Percentiles rank a stretch among this genome's conserved stretches.
Conservation (phyloP, 2,888 invertebrate genomes). For the Hyles lineata region DNA sequence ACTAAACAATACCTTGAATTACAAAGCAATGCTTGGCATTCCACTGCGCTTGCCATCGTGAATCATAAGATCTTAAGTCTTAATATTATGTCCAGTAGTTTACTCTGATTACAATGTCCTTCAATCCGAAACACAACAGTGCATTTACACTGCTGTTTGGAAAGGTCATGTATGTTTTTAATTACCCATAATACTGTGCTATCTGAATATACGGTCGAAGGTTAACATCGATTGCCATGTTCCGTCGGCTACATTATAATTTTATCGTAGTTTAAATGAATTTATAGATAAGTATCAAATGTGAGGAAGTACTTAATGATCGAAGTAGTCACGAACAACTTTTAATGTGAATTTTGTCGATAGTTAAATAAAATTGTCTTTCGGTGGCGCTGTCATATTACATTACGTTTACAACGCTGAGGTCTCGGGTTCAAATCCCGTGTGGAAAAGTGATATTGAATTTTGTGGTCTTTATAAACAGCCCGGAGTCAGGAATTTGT, state of each 20-base stretch:
- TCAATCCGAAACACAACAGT: too few relatives aligned
- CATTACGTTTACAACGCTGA: neutral
- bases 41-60: too few relatives aligned
- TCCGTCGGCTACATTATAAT: neutral
- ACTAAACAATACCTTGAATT: too few relatives aligned
- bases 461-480: neutral
- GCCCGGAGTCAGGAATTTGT: neutral
- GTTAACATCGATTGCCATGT: neutral
- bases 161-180: neutral
- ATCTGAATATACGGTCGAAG: neutral
- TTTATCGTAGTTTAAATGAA: neutral
- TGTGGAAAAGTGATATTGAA: neutral
- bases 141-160: too few relatives aligned
- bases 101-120: too few relatives aligned
- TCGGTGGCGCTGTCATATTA: neutral
- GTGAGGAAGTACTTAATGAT: neutral
- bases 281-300: neutral
- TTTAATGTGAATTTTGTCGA: neutral
- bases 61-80: too few relatives aligned
- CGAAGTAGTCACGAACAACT: neutral
- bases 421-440: neutral
- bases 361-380: neutral
- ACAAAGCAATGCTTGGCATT: too few relatives aligned
- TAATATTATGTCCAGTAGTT: too few relatives aligned
- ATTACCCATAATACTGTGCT: neutral